Evolutionary conservation across 2,888 invertebrate species (phyloP).

Genomic region (Onthophagus sagittarius): DNA sequence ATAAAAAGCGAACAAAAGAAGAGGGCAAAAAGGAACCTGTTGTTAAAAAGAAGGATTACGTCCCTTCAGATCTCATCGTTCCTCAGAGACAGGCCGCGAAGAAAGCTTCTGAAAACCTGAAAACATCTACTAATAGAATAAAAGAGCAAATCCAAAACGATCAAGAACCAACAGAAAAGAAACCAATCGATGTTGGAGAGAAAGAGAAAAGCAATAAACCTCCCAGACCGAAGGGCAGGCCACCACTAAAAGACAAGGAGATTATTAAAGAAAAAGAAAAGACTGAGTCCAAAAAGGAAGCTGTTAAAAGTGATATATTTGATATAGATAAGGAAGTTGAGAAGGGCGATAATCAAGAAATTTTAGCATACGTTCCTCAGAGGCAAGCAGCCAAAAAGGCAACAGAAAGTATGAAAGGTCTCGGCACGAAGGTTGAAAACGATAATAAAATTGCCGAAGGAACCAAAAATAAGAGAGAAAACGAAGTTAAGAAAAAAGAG

Average conservation of each 20-base stretch:
- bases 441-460: conserved; percentile 16
- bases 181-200: conserved; percentile 29
- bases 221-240: conserved; percentile 33
- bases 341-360: conserved; percentile 56
- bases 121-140: conserved; percentile 53
- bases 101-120: conserved; percentile 85
- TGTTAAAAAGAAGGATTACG: conserved; percentile 52
- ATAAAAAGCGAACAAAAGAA: conserved; percentile 37
- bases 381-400: conserved; percentile 89
- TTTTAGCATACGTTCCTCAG: conserved; percentile 82
- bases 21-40: conserved; percentile 30
- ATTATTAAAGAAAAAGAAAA: conserved; percentile 23
- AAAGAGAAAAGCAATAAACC: conserved; percentile 22
- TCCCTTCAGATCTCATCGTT: conserved; percentile 78
- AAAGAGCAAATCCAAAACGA: conserved; percentile 37
- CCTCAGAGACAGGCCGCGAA: conserved; percentile 89
- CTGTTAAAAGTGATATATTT: conserved; percentile 50
- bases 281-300: conserved; percentile 25
- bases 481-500: conserved; percentile 20
- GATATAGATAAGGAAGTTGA: conserved; percentile 62
- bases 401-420: conserved; percentile 82
- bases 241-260: conserved; percentile 30
- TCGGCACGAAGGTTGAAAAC: conserved; percentile 51
- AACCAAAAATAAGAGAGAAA: conserved; percentile 21
- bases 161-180: conserved; percentile 2